Evolutionary conservation across 1,140 invertebrate species (phyloP).

Genomic region (Zaprionus nigranus): DNA sequence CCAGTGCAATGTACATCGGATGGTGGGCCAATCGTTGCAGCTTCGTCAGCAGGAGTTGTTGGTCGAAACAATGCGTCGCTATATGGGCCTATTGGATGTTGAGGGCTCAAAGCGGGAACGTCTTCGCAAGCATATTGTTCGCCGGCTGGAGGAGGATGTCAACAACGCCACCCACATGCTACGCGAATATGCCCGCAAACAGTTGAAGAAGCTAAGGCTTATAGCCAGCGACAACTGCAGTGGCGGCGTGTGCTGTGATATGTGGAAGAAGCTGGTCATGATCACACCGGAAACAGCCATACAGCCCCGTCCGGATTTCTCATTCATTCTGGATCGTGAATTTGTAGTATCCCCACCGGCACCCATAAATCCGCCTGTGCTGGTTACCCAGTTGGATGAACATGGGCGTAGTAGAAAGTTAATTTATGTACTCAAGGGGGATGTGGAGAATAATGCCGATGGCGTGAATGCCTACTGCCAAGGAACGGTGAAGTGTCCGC

Average conservation of each 20-base stretch:
- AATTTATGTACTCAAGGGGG: not conserved
- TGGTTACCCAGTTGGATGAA: not conserved
- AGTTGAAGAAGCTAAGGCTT: not conserved
- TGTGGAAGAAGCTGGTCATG: conserved; percentile 7
- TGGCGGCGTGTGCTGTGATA: not conserved
- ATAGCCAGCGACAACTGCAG: not conserved
- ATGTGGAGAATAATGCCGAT: not conserved
- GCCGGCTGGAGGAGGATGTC: conserved; percentile 51
- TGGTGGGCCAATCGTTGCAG: not conserved
- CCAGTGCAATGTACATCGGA: conserved; percentile 32
- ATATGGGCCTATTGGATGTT: not conserved
- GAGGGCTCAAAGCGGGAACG: not conserved
- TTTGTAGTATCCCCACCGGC: not conserved
- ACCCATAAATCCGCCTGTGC: not conserved
- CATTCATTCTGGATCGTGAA: not conserved
- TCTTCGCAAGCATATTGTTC: conserved; percentile 2
- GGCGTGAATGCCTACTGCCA: not conserved
- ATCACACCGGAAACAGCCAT: not conserved
- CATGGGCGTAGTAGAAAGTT: not conserved
- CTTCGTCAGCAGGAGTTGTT: conserved; percentile 9
- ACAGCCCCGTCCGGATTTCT: not conserved
- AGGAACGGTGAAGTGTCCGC: not conserved
- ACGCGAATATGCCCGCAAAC: not conserved
- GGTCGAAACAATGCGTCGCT: not conserved
- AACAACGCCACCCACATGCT: conserved; percentile 26